Evolutionary conservation across 1,140 invertebrate species (phyloP).

Genomic region (Platyura marginata): DNA sequence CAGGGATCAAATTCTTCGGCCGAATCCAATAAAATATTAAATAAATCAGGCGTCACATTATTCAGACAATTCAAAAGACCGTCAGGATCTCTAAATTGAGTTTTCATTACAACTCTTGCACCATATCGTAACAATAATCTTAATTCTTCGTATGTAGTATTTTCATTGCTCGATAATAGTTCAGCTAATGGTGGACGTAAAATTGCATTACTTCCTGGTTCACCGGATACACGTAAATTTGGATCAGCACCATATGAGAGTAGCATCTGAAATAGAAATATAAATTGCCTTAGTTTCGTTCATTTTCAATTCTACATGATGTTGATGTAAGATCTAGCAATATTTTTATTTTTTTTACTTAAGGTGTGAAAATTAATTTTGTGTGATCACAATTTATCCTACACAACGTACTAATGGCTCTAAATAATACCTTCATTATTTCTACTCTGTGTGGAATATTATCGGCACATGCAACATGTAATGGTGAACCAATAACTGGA

Average conservation of each 20-base stretch:
- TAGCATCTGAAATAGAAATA: constrained; percentile 37
- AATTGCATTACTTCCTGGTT: constrained; percentile 36
- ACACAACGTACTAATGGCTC: neutral
- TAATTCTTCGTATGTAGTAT: constrained; percentile 46
- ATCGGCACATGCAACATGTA: constrained; percentile 75
- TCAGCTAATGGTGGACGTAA: constrained; percentile 61
- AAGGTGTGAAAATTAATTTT: too few relatives aligned
- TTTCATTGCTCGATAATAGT: constrained; percentile 58
- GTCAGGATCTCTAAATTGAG: constrained; percentile 62
- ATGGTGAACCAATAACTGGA: constrained; percentile 63
- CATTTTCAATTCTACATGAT: neutral
- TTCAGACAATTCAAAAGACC: constrained; percentile 61
- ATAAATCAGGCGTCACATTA: constrained; percentile 42
- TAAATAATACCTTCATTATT: constrained; percentile 30
- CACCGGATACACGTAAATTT: constrained; percentile 55
- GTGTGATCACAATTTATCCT: neutral
- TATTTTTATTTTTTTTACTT: too few relatives aligned
- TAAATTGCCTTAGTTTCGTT: constrained; percentile 3
- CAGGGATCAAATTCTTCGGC: constrained; percentile 62
- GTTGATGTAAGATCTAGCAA: too few relatives aligned
- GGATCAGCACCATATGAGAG: constrained; percentile 59
- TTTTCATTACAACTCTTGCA: constrained; percentile 63
- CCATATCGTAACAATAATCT: constrained; percentile 59
- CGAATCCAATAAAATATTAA: constrained; percentile 48
- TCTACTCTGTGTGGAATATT: constrained; percentile 52